These are phyloP conservation scores for Sarotherodon lohbergeri DNA, from an alignment of 2,113 vertebrate species.

Conservation along the genomic window DNA sequence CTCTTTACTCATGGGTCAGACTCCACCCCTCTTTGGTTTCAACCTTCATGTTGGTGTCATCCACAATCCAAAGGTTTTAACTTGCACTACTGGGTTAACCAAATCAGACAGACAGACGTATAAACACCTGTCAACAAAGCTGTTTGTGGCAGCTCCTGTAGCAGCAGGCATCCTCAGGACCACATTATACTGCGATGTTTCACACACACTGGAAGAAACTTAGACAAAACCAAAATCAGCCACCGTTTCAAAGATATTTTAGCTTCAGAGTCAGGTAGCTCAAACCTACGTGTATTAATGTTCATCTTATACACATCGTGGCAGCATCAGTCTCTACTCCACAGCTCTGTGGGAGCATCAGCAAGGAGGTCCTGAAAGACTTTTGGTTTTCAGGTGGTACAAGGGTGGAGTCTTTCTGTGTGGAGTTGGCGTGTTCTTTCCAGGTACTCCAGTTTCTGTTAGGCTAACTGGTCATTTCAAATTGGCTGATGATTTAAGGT, in stretches of 20 bases:
- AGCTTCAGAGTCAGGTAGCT: not conserved
- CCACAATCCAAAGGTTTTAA: not conserved
- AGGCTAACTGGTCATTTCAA: not conserved
- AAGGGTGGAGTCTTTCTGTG: not conserved
- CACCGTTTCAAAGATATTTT: not conserved
- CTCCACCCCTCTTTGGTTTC: not conserved
- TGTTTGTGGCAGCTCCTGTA: not conserved
- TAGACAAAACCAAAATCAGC: not conserved
- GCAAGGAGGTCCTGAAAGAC: not conserved
- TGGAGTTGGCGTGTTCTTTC: fast-evolving
- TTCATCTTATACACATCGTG: not conserved
- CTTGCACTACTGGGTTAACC: not conserved
- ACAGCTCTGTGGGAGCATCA: not conserved
- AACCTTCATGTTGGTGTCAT: not conserved
- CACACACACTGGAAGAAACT: not conserved
- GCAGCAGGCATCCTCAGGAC: fast-evolving
- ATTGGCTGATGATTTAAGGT: fast-evolving
- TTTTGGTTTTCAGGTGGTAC: not conserved
- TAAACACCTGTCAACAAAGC: not conserved
- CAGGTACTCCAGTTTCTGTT: not conserved
- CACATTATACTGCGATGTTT: not conserved
- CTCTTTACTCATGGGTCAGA: not conserved
- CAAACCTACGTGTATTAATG: not conserved
- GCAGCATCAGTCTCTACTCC: not conserved
- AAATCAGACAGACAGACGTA: not conserved